Conservation (phyloP, 2,113 vertebrate species). For the Lepisosteus osseus region DNA sequence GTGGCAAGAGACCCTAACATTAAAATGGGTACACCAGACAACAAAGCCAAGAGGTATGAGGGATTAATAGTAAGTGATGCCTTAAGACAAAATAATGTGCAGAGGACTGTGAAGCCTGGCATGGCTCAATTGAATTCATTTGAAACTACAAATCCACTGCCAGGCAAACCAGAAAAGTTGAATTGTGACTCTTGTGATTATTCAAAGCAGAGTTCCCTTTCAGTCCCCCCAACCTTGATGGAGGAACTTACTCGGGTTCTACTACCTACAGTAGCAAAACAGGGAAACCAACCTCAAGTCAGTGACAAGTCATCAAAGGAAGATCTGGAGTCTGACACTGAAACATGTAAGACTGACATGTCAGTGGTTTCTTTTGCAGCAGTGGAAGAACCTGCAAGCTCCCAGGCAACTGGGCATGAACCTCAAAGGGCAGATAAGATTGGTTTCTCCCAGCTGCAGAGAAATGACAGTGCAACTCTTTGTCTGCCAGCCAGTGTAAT, state of each 20-base stretch:
- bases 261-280: too few relatives aligned
- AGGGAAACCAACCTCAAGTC: too few relatives aligned
- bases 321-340: too few relatives aligned
- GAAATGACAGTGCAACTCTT: slow-evolving; percentile 47
- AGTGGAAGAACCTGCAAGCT: too few relatives aligned
- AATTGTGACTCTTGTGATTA: background rate
- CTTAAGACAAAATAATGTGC: slow-evolving; percentile 46
- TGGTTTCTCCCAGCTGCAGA: slow-evolving; percentile 56
- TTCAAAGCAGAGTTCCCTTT: slow-evolving; percentile 23
- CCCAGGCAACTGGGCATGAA: too few relatives aligned
- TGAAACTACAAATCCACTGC: slow-evolving; percentile 28
- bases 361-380: too few relatives aligned
- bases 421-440: slow-evolving; percentile 44
- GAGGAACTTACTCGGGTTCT: slow-evolving; percentile 24
- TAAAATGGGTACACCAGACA: background rate
- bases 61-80: slow-evolving; percentile 28
- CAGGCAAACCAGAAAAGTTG: slow-evolving; percentile 23
- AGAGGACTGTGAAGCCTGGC: slow-evolving; percentile 13
- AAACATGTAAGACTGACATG: too few relatives aligned
- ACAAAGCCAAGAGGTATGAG: slow-evolving; percentile 45
- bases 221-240: background rate
- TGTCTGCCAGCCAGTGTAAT: slow-evolving; percentile 30
- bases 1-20: slow-evolving; percentile 12
- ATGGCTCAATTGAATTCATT: slow-evolving; percentile 41
- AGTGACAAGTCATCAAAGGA: too few relatives aligned